Evolutionary conservation across 1,140 invertebrate genomes (phyloP).

Genomic region (Pemphigus obesinymphae): DNA sequence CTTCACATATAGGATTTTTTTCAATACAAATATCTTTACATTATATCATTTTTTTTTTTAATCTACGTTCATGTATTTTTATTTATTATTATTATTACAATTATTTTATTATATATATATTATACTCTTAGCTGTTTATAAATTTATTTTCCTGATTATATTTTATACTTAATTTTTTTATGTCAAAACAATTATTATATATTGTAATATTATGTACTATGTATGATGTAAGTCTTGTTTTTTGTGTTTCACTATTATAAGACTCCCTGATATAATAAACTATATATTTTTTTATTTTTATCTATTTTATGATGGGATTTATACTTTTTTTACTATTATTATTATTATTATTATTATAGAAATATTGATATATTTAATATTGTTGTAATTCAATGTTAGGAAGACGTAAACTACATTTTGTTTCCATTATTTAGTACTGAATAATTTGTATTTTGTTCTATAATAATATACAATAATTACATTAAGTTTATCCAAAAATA

Average conservation of each 20-base stretch:
- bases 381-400: not conserved
- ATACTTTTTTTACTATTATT: not conserved
- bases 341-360: no score
- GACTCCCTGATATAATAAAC: not conserved
- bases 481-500: not conserved
- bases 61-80: not conserved
- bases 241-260: constrained; percentile 2
- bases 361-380: not conserved
- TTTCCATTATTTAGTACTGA: constrained; percentile 18
- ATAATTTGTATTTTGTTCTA: not conserved
- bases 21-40: not conserved
- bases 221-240: not conserved
- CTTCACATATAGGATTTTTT: not conserved
- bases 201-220: not conserved
- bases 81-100: not conserved
- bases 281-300: not conserved
- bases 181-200: not conserved
- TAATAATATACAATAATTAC: not conserved
- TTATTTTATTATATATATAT: not conserved
- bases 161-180: not conserved
- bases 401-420: not conserved
- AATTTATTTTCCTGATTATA: not conserved
- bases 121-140: not conserved
- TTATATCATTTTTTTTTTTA: not conserved
- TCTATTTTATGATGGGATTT: not conserved